Evolutionary conservation across 2,888 invertebrate genomes (phyloP), one percentile per base, ranked within the genome.

Genomic region (Rhingia campestris): DNA sequence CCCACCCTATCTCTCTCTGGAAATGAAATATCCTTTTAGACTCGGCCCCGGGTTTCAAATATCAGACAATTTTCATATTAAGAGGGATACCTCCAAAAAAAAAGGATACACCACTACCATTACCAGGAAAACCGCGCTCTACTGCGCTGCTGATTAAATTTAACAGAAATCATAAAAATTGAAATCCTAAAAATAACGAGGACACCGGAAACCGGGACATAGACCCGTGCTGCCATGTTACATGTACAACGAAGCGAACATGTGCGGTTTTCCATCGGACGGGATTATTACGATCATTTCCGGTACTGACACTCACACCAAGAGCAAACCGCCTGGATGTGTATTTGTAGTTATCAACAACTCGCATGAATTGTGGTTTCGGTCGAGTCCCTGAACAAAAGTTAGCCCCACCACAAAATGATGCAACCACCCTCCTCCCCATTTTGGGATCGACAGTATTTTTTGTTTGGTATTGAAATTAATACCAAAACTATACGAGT

Each of bases 131-230:
- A 69, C 82, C 69, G 54, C 74, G 69, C 74, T 84, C 69, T 70
- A 49, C 69, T 74, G 80, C 54, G 59, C 69, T 51, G 66, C 79
- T 80, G 84, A 84, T 79, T 84, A 80, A 80, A 75, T 84, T 64
- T 75, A 80, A 74, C 59, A 74, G 49, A 74, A 80, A 80, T 80
- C 64, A 74, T 80, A 66, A 70, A 77, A 77, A 70, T 74, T 75
- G 54, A 74, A 76, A 64, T 45, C 56, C 56, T 39, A 30, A 64
- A 76, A 76, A 72, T 39, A 56, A 63, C 53, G 63, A 69, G 53
- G 12, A 37, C 37, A 6, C 12, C 10, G 45, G 43, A 53, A 66
- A 74, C 49, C 37, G 45, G 41, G 30, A 51, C 10, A 37, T 4
- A 64, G 43, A 66, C 22, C 39, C 22, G 12, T 22, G 75, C 54